Evolutionary conservation across 2,113 vertebrate species (phyloP).

Genomic region (Ameiurus melas): DNA sequence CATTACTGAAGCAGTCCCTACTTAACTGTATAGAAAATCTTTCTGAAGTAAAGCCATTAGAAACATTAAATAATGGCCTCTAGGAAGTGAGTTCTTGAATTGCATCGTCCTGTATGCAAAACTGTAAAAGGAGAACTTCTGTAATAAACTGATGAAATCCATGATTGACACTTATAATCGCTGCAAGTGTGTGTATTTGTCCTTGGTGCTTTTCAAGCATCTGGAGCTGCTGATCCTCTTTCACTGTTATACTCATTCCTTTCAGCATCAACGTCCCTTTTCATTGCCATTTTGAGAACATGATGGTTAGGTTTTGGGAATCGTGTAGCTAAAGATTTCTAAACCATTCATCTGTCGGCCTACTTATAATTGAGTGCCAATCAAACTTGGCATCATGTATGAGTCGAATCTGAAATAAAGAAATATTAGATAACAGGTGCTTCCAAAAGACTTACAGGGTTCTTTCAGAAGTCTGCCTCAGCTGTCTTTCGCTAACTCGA

Average conservation of each 20-base stretch:
- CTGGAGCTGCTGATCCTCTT: constrained; percentile 12
- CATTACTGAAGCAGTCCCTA: not conserved
- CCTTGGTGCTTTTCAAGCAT: not conserved
- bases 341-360: not conserved
- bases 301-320: not conserved
- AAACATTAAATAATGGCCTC: constrained; percentile 13
- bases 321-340: not conserved
- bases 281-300: not conserved
- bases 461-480: not conserved
- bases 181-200: not conserved
- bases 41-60: not conserved
- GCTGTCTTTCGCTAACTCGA: not conserved
- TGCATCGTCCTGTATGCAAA: constrained; percentile 5
- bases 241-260: not conserved
- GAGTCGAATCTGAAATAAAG: not conserved
- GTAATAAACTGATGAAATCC: not conserved
- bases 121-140: constrained; percentile 18
- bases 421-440: constrained; percentile 11
- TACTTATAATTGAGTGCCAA: not conserved
- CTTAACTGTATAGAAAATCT: not conserved
- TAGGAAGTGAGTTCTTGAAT: not conserved
- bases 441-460: not conserved
- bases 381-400: not conserved
- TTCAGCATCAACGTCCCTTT: not conserved
- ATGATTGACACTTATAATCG: constrained; percentile 23